phyloP scores from a whole-genome alignment of 2,113 vertebrate species.

The Sigmodon hispidus region DNA sequence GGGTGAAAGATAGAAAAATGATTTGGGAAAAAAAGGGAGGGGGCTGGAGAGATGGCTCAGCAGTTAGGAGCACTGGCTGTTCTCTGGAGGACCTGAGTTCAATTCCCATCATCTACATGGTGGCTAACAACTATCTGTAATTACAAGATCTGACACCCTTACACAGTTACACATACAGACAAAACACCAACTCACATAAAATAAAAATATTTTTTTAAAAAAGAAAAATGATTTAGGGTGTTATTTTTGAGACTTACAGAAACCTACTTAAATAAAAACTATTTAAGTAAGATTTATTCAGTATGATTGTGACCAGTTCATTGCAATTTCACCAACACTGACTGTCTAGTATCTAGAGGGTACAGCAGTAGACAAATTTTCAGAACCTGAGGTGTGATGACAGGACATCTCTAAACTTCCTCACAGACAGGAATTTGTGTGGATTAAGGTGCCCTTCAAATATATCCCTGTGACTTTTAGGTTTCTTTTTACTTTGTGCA shows the following conservation, averaged over 20 bases:
- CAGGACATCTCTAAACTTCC: not conserved
- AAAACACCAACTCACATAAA: too few relatives aligned
- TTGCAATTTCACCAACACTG: conserved; percentile 9
- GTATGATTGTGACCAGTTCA: not conserved
- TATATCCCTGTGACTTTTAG: not conserved
- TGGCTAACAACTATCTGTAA: too few relatives aligned
- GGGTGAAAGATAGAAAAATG: conserved; percentile 13
- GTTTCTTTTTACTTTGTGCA: conserved; percentile 19
- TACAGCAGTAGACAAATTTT: not conserved
- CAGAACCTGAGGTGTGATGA: not conserved
- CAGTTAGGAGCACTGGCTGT: too few relatives aligned
- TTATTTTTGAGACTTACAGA: not conserved
- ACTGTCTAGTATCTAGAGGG: conserved; percentile 7
- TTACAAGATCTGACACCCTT: too few relatives aligned
- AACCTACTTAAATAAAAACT: conserved; percentile 26
- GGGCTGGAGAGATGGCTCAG: too few relatives aligned
- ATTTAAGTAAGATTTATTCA: conserved; percentile 25
- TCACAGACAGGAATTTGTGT: not conserved
- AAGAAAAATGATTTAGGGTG: not conserved
- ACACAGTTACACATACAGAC: too few relatives aligned
- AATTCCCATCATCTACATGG: too few relatives aligned
- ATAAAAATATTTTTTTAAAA: too few relatives aligned
- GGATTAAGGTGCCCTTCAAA: not conserved
- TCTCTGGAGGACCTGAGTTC: too few relatives aligned
- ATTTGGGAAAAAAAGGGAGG: too few relatives aligned